Evolutionary conservation across 2,797 vertebrate species (phyloP), one percentile per base, ranked within the genome.

Genomic region (Spondyliosoma cantharus): DNA sequence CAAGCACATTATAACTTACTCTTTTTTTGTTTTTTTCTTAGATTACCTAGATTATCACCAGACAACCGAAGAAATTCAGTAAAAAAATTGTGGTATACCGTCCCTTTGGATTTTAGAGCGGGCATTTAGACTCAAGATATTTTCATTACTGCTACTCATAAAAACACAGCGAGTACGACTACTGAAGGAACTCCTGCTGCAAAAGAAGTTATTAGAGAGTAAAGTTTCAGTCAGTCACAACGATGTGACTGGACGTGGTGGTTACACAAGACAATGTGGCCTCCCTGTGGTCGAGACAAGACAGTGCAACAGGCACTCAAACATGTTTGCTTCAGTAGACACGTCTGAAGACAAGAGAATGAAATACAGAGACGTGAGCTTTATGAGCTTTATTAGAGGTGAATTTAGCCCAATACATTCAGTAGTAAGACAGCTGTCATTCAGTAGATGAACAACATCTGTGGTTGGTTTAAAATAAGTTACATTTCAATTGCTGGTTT

Each of bases 341-440:
- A 3, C 22, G 1, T 54, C 22, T 27, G 29, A 42, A 25, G 42
- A 27, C 15, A 17, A 15, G 48, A 19, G 4, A 46, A 16, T 16
- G 16, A 71, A 17, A 19, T 5, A 7, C 8, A 15, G 22, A n/a
- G 15, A 20, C 14, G 7, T n/a, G 8, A 1, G 7, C 6, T 57
- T 32, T 37, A 32, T 76, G 25, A 37, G 16, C 29, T 58, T 71
- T 54, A 83, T 78, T 71, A 20, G 19, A 50, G 12, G 29, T 60
- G 16, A 42, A 4, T 13, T 11, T 37, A 19, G 43, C 8, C 20
- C 22, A 57, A 15, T 45, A 72, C 74, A 79, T 78, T 74, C 71
- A 77, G 29, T 3, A 49, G 48, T 9, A 57, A 32, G 45, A 70
- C 45, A 59, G 32, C 50, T 45, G 8, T 37, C 59, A 27, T 37